Percentiles rank a stretch among this genome's conserved stretches.
phyloP scores from a whole-genome alignment of 2,888 invertebrate genomes.

The Griposia aprilina region DNA sequence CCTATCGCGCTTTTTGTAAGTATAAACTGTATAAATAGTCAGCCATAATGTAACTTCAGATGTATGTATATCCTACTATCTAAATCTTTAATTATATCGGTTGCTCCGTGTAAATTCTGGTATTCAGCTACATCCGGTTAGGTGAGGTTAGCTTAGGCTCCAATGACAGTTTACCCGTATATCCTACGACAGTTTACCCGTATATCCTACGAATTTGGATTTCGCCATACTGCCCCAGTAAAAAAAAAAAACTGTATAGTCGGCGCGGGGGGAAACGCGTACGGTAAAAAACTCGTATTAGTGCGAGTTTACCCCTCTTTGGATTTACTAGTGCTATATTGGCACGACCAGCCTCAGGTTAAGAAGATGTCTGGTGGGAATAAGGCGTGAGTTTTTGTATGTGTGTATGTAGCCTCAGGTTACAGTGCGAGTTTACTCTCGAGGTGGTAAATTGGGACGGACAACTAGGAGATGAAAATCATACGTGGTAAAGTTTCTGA shows the following conservation, averaged over 20 bases:
- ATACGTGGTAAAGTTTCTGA: neutral
- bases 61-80: neutral
- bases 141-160: neutral
- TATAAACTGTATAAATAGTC: constrained; percentile 23
- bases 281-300: neutral
- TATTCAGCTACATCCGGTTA: neutral
- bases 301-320: neutral
- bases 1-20: constrained; percentile 79
- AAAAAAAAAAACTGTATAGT: neutral
- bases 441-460: neutral
- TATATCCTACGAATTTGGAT: neutral
- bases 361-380: too few species aligned
- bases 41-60: neutral
- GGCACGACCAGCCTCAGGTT: neutral
- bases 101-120: neutral
- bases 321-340: neutral
- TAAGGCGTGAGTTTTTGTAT: too few species aligned
- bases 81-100: neutral
- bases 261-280: too few species aligned
- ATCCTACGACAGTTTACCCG: neutral
- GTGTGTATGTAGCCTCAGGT: neutral
- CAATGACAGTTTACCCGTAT: neutral
- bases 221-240: neutral
- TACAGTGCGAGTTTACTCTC: neutral
- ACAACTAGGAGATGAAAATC: neutral